phyloP scores from a whole-genome alignment of 2,113 vertebrate species.

The Hemiprocne comata region DNA sequence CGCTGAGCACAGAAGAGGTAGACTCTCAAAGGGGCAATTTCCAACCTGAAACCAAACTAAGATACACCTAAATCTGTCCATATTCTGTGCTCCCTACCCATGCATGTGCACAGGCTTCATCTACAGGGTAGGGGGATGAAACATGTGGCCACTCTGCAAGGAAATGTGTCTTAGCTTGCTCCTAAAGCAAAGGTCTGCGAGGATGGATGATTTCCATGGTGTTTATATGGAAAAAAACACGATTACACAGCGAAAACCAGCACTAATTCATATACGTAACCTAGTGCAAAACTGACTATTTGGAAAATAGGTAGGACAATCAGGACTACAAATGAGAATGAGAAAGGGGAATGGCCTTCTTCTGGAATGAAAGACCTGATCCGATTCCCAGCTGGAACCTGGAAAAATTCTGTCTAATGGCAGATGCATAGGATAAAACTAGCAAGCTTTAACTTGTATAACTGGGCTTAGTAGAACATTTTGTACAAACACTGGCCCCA shows the following conservation, averaged over 20 bases:
- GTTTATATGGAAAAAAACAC: background rate
- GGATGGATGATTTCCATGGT: background rate
- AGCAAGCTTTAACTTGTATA: constrained; percentile 41
- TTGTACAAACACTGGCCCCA: background rate
- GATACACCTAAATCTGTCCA: background rate
- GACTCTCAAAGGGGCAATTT: background rate
- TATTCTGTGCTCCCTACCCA: background rate
- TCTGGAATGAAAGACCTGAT: background rate
- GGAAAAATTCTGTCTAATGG: constrained; percentile 16
- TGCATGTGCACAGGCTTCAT: background rate
- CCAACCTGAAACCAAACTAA: background rate
- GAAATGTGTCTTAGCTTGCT: background rate
- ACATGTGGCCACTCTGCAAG: background rate
- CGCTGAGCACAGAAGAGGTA: background rate
- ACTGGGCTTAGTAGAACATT: constrained; percentile 20
- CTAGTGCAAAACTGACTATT: background rate
- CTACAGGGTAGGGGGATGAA: background rate
- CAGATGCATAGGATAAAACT: constrained; percentile 2
- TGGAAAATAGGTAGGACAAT: background rate
- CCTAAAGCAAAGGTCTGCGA: background rate
- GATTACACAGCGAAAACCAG: background rate
- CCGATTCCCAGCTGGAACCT: background rate
- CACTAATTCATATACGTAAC: background rate
- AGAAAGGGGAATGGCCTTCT: background rate
- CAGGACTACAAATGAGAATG: background rate